A percentile compares a stretch with the other conserved stretches of the same genome.
These are phyloP conservation scores for Enoplolaimus lenunculus DNA, from an alignment of 2,888 invertebrate species.

Conservation along the genomic window DNA sequence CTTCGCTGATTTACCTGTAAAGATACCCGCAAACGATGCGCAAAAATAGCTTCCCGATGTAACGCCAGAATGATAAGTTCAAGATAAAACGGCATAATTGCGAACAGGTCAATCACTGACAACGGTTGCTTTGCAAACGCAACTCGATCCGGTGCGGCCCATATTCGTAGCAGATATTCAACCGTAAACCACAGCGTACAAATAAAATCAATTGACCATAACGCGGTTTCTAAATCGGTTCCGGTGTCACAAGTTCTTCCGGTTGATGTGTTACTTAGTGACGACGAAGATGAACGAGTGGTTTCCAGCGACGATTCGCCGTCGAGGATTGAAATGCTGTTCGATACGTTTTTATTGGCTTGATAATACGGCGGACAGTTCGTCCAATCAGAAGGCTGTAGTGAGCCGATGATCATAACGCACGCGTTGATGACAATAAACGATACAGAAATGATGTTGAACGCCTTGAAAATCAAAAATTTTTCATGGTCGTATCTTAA, in stretches of 20 bases:
- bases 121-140: not conserved
- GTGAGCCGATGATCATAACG: not conserved
- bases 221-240: not conserved
- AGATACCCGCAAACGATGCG: not conserved
- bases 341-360: too few species aligned
- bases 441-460: not conserved
- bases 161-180: not conserved
- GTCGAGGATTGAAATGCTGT: not conserved
- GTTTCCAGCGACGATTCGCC: not conserved
- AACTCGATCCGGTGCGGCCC: not conserved
- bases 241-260: not conserved
- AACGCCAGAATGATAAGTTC: not conserved
- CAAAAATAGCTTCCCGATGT: not conserved
- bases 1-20: too few species aligned
- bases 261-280: not conserved
- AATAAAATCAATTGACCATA: not conserved
- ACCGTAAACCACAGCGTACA: not conserved
- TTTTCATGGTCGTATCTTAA: too few species aligned
- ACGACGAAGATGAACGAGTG: not conserved
- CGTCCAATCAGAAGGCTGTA: not conserved
- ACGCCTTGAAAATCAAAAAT: not conserved
- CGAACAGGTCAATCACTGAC: not conserved
- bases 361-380: not conserved
- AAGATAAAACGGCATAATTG: not conserved
- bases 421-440: not conserved